Conservation (phyloP, 2,888 invertebrate genomes). For the Philhelius pedissequus region DNA sequence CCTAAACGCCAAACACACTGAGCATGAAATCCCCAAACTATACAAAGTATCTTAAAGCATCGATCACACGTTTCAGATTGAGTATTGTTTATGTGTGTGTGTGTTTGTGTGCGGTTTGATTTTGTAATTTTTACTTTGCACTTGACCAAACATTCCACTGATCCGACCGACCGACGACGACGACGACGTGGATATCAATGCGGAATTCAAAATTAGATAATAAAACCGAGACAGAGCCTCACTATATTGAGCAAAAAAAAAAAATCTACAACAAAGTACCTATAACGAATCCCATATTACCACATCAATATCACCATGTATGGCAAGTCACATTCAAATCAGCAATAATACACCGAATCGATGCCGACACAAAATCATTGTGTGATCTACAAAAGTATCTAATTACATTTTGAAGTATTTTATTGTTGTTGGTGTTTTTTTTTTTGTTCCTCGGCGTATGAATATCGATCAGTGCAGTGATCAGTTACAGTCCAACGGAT, state of each 20-base stretch:
- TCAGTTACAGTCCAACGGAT: conserved; percentile 16
- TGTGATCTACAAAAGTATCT: conserved; percentile 57
- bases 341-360: conserved; percentile 20
- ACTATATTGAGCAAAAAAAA: background rate
- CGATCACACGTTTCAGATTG: conserved; percentile 8
- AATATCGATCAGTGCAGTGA: conserved; percentile 41
- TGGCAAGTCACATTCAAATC: conserved; percentile 42
- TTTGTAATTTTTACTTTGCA: conserved; percentile 44
- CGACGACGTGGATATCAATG: conserved; percentile 52
- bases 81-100: conserved; percentile 4
- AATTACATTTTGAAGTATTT: conserved; percentile 41
- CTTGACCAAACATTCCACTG: conserved; percentile 51
- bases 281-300: conserved; percentile 46
- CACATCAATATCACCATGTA: conserved; percentile 58
- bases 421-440: conserved; percentile 1
- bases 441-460: conserved; percentile 3
- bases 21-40: no score
- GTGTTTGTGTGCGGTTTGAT: conserved; percentile 22
- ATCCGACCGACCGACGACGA: no score
- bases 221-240: conserved; percentile 22
- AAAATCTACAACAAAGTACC: conserved; percentile 11
- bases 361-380: conserved; percentile 30
- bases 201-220: conserved; percentile 66
- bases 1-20: no score
- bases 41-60: background rate